Evolutionary conservation across 2,113 vertebrate species (phyloP).

Genomic region (Pterocles orientalis): DNA sequence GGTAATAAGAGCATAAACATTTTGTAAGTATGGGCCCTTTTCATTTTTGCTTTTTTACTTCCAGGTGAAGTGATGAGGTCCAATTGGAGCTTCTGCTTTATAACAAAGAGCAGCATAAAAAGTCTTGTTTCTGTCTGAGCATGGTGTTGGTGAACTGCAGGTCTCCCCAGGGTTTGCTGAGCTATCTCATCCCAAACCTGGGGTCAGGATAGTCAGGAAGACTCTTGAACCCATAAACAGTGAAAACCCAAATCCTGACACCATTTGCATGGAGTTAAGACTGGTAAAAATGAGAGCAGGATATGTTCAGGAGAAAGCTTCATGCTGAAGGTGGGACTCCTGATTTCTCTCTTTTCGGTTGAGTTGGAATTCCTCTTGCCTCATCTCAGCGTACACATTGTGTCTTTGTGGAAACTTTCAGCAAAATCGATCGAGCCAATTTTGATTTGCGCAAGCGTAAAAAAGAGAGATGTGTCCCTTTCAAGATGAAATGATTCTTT

Average conservation of each 20-base stretch:
- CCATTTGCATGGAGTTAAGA: not conserved
- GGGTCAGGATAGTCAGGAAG: too few species aligned
- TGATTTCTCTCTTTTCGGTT: not conserved
- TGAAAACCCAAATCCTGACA: not conserved
- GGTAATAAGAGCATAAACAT: constrained; percentile 65
- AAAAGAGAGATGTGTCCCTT: constrained; percentile 21
- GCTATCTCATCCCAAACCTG: not conserved
- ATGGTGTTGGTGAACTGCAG: not conserved
- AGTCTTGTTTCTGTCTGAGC: not conserved
- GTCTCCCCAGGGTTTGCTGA: not conserved
- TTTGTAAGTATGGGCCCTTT: constrained; percentile 34
- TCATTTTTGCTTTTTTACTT: constrained; percentile 10
- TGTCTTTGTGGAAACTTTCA: not conserved
- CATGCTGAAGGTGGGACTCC: not conserved
- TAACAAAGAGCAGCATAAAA: not conserved
- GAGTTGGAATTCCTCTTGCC: not conserved
- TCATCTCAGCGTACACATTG: fast-evolving
- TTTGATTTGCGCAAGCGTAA: constrained; percentile 22
- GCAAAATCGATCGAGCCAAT: not conserved
- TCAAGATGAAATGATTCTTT: constrained; percentile 20
- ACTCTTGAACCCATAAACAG: not conserved
- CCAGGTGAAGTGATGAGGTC: not conserved
- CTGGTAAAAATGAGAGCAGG: not conserved
- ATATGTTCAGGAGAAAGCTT: not conserved
- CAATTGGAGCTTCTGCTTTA: constrained; percentile 2